phyloP scores from a whole-genome alignment of 92 coral and sea anemone genomes.

The Anthopleura xanthogrammica region DNA sequence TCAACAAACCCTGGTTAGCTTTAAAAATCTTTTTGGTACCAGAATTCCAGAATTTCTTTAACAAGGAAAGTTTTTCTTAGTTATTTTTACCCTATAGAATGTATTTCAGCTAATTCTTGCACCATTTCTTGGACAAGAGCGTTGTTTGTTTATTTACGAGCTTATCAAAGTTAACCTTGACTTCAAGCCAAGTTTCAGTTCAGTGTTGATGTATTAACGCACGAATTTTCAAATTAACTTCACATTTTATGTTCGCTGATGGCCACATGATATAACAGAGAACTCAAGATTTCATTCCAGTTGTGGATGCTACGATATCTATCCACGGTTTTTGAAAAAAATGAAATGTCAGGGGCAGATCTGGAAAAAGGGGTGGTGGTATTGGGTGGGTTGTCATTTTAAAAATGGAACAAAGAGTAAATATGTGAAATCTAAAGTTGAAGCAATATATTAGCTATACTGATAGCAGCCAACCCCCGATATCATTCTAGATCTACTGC shows the following conservation, averaged over 20 bases:
- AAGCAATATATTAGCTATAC: too few relatives aligned
- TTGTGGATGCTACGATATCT: too few relatives aligned
- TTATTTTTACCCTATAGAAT: not conserved
- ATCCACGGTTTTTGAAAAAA: too few relatives aligned
- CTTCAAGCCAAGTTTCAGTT: not conserved
- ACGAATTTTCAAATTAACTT: not conserved
- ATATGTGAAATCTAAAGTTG: too few relatives aligned
- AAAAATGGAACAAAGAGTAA: too few relatives aligned
- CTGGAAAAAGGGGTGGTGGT: not conserved
- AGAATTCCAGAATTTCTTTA: not conserved
- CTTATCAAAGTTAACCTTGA: not conserved
- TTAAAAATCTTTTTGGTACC: not conserved
- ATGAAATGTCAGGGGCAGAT: too few relatives aligned
- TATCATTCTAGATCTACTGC: too few relatives aligned
- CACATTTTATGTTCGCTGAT: not conserved
- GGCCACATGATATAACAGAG: too few relatives aligned
- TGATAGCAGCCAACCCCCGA: too few relatives aligned
- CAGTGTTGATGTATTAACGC: not conserved
- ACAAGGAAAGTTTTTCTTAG: not conserved
- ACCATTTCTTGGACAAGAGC: not conserved
- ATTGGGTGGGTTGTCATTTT: not conserved
- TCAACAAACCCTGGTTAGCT: not conserved
- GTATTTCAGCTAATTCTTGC: not conserved
- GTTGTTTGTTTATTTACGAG: not conserved
- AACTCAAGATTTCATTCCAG: not conserved